Evolutionary conservation across 1,140 invertebrate species (phyloP), one percentile per base, ranked within the genome.

Genomic region (Drosophila sproati): DNA sequence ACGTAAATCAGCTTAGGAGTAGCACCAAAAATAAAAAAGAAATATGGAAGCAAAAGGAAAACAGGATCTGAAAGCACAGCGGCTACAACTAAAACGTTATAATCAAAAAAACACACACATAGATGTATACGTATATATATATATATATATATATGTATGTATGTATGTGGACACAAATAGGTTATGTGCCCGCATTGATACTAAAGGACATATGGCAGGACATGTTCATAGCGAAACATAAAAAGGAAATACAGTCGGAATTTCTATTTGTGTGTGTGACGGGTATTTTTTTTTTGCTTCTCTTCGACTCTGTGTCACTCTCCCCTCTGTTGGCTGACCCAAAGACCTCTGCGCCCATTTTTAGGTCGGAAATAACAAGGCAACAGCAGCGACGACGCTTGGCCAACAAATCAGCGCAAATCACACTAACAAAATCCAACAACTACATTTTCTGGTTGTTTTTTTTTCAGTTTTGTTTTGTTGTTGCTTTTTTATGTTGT

Each of bases 331-430:
- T 32, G 12, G 63, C 79, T 81, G 83, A 87, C 83, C 83, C 80
- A 83, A 72, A 83, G 80, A 60, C 56, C 55, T 68, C 29, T 39
- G 29, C 31, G 39, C 39, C 39, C 39, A 43, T 43, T 34, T 64
- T 37, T 32, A 28, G 50, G 64, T 56, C 79, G 59, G 80, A 78
- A 71, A 83, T 82, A 77, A 87, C 66, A 77, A 82, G 82, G 56
- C 79, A 79, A 83, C 35, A 37, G 41, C 56, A 56, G 77, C 55
- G 47, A 20, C 20, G 20, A 82, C 54, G 55, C 56, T 64, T 51
- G 62, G 64, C 45, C 70, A 87, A 89, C 83, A 88, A 88, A 89
- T 88, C 83, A 88, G 77, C 70, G 68, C 83, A 88, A 88, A 88
- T 87, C 83, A 86, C 57, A 76, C 66, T 61, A 72, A 79, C 79